Percentiles rank a stretch among this genome's conserved stretches.
These are phyloP conservation scores for Drosophila nr. medialis DNA, from an alignment of 2,888 invertebrate species.

Conservation along the genomic window DNA sequence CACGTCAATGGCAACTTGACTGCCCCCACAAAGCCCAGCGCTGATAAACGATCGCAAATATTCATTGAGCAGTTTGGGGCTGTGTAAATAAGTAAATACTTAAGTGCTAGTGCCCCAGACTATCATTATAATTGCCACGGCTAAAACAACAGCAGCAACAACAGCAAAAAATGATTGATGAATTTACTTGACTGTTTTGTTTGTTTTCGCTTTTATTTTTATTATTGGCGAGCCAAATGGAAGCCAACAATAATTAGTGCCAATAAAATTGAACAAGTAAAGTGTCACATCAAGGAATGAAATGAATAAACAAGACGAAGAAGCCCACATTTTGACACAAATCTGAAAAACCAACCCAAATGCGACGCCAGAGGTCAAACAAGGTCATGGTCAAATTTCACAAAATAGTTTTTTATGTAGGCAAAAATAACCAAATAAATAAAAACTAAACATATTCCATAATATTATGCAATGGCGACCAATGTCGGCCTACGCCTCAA, in stretches of 20 bases:
- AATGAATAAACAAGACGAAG: slow-evolving; percentile 10
- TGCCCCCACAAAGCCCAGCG: slow-evolving; percentile 2
- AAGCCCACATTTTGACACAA: slow-evolving; percentile 17
- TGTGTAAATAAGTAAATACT: slow-evolving; percentile 62
- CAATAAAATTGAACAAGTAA: slow-evolving; percentile 68
- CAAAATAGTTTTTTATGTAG: slow-evolving; percentile 5
- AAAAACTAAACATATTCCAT: background rate
- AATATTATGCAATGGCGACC: background rate
- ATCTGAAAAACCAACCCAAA: slow-evolving; percentile 22
- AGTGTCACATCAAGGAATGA: slow-evolving; percentile 60
- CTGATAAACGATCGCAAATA: slow-evolving; percentile 47
- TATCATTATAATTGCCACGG: slow-evolving; percentile 58
- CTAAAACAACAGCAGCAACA: slow-evolving; percentile 16
- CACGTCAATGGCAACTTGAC: slow-evolving; percentile 36
- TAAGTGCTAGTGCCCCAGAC: slow-evolving; percentile 58
- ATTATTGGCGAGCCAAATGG: slow-evolving; percentile 27
- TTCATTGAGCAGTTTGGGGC: slow-evolving; percentile 47
- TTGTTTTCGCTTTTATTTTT: slow-evolving; percentile 21
- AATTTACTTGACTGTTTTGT: slow-evolving; percentile 19
- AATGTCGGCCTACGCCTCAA: slow-evolving; percentile 30
- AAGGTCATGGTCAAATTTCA: slow-evolving; percentile 63
- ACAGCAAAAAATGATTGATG: slow-evolving; percentile 60
- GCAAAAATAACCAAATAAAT: slow-evolving; percentile 15
- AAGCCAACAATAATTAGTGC: slow-evolving; percentile 62
- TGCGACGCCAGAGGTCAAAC: slow-evolving; percentile 56